phyloP scores from a whole-genome alignment of 1,140 invertebrate genomes.

The Platyscapa corneri region DNA sequence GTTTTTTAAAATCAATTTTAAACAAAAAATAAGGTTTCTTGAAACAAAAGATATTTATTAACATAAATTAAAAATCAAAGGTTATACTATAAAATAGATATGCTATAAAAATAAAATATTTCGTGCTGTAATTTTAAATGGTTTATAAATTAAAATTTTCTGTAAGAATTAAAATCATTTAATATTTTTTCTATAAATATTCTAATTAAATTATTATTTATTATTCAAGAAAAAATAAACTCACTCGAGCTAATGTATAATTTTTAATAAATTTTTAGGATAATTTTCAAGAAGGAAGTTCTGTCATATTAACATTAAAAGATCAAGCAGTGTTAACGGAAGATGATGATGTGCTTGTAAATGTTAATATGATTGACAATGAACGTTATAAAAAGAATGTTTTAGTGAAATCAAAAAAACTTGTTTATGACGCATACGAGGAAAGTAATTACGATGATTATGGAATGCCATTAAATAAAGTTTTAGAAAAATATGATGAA shows the following conservation, averaged over 20 bases:
- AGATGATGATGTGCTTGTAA: slow-evolving; percentile 91
- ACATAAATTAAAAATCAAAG: too few relatives aligned
- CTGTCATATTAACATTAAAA: slow-evolving; percentile 93
- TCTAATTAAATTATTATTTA: too few relatives aligned
- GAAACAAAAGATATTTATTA: too few relatives aligned
- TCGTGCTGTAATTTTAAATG: too few relatives aligned
- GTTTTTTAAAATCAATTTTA: too few relatives aligned
- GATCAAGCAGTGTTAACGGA: slow-evolving; percentile 94
- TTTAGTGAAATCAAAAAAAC: slow-evolving; percentile 88
- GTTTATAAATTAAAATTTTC: too few relatives aligned
- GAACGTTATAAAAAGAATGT: slow-evolving; percentile 93
- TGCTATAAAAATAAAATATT: too few relatives aligned
- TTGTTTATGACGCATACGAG: slow-evolving; percentile 89
- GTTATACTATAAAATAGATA: too few relatives aligned
- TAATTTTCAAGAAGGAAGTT: slow-evolving; percentile 87
- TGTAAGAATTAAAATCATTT: too few relatives aligned
- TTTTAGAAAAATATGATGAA: slow-evolving; percentile 95
- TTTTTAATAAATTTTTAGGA: slow-evolving; percentile 64
- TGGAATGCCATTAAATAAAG: slow-evolving; percentile 82
- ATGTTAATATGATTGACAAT: slow-evolving; percentile 96
- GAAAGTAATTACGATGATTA: slow-evolving; percentile 90
- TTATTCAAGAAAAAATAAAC: too few relatives aligned
- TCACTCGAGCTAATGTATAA: neutral
- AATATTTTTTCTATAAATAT: too few relatives aligned
- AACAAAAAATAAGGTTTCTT: too few relatives aligned